Conservation (phyloP, 2,888 invertebrate species). For the Brachypalpus laphriformis region DNA sequence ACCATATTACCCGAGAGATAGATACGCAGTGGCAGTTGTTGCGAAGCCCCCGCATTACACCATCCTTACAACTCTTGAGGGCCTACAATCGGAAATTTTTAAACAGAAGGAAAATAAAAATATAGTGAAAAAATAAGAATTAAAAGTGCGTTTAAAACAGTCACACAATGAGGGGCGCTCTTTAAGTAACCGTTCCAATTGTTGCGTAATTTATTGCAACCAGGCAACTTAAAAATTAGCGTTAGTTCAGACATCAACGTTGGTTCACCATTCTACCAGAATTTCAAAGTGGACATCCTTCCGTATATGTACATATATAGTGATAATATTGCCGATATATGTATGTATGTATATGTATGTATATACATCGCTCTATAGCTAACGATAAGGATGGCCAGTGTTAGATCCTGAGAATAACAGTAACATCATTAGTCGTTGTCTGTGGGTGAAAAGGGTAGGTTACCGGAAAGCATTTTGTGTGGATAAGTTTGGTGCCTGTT, state of each 20-base stretch:
- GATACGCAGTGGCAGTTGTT: not conserved
- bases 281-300: not conserved
- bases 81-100: not conserved
- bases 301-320: not conserved
- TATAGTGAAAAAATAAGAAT: not conserved
- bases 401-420: conserved; percentile 14
- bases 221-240: not conserved
- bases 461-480: conserved; percentile 13
- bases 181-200: not conserved
- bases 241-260: conserved; percentile 6
- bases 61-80: not conserved
- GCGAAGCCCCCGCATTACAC: not conserved
- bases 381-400: conserved; percentile 5
- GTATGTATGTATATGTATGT: not conserved
- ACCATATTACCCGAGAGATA: not conserved
- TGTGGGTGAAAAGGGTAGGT: conserved; percentile 12
- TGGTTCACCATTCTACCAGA: not conserved
- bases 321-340: not conserved
- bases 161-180: not conserved
- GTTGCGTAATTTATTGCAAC: not conserved
- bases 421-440: conserved; percentile 26
- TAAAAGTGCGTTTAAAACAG: not conserved
- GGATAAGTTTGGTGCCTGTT: conserved; percentile 8
- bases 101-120: not conserved
- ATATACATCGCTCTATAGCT: not conserved